phyloP scores from a whole-genome alignment of 92 coral and sea anemone genomes.

The Porites divaricata region DNA sequence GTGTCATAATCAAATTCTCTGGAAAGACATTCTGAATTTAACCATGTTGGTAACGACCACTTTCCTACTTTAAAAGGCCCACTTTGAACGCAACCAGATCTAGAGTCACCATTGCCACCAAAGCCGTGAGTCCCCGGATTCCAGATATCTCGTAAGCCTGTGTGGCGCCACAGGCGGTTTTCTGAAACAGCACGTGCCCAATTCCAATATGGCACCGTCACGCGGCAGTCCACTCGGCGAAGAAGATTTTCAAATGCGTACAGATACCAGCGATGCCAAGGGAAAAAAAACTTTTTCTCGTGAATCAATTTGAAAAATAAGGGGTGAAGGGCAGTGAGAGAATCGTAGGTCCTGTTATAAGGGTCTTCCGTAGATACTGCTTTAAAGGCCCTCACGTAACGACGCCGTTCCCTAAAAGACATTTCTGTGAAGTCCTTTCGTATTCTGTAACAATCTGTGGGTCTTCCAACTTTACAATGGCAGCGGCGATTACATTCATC shows the following conservation, averaged over 20 bases:
- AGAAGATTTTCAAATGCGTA: slow-evolving; percentile 83
- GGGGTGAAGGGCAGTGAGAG: slow-evolving; percentile 59
- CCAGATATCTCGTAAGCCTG: slow-evolving; percentile 80
- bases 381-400: slow-evolving; percentile 71
- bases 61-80: slow-evolving; percentile 74
- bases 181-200: slow-evolving; percentile 77
- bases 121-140: slow-evolving; percentile 80
- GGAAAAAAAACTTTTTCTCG: slow-evolving; percentile 80
- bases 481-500: slow-evolving; percentile 84
- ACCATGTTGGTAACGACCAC: slow-evolving; percentile 74
- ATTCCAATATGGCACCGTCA: slow-evolving; percentile 95
- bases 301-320: slow-evolving; percentile 65
- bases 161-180: slow-evolving; percentile 54
- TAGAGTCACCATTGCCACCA: slow-evolving; percentile 81
- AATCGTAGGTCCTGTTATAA: slow-evolving; percentile 69
- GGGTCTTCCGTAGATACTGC: slow-evolving; percentile 61
- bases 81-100: slow-evolving; percentile 58
- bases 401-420: slow-evolving; percentile 71
- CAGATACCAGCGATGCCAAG: slow-evolving; percentile 97
- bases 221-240: slow-evolving; percentile 84
- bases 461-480: slow-evolving; percentile 58
- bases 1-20: slow-evolving; percentile 60
- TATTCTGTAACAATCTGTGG: slow-evolving; percentile 76
- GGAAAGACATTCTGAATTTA: slow-evolving; percentile 53
- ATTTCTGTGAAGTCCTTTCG: slow-evolving; percentile 86